Percentiles rank a stretch among this genome's conserved stretches.
Evolutionary conservation across 2,888 invertebrate genomes (phyloP).

Genomic region (Xestobium rufovillosum): DNA sequence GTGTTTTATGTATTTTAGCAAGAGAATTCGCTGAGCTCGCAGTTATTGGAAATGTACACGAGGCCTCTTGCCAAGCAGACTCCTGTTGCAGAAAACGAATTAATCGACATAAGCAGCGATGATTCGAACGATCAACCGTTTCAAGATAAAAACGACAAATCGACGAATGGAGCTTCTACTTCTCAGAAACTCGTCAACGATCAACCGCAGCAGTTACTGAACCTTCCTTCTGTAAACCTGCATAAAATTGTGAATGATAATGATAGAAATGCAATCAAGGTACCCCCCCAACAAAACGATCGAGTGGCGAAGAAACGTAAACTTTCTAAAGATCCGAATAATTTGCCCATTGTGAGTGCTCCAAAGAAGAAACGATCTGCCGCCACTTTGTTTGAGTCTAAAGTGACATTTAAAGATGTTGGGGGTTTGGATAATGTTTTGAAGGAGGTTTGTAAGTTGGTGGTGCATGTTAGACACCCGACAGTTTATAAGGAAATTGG

Average conservation of each 20-base stretch:
- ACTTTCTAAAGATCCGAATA: slow-evolving; percentile 26
- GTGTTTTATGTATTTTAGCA: slow-evolving; percentile 21
- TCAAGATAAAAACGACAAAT: slow-evolving; percentile 38
- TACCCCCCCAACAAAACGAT: slow-evolving; percentile 7
- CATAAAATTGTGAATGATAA: slow-evolving; percentile 18
- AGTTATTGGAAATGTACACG: slow-evolving; percentile 47
- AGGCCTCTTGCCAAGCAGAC: slow-evolving; percentile 28
- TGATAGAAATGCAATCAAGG: slow-evolving; percentile 1
- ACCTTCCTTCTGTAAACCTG: slow-evolving; percentile 5
- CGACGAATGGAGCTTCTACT: slow-evolving; percentile 40
- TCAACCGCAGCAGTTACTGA: slow-evolving; percentile 38
- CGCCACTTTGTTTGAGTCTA: slow-evolving; percentile 37
- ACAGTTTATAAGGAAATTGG: slow-evolving; percentile 82
- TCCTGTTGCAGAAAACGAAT: slow-evolving; percentile 56
- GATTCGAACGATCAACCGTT: slow-evolving; percentile 49
- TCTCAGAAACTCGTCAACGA: slow-evolving; percentile 45
- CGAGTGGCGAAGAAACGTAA: slow-evolving; percentile 40
- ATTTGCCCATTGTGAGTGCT: no score
- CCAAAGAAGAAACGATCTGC: slow-evolving; percentile 43
- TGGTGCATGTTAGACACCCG: slow-evolving; percentile 83
- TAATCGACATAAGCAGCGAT: slow-evolving; percentile 74
- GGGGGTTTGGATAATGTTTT: slow-evolving; percentile 74
- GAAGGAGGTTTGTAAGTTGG: slow-evolving; percentile 42
- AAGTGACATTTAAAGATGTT: slow-evolving; percentile 63
- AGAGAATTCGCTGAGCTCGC: slow-evolving; percentile 37